phyloP scores from a whole-genome alignment of 2,888 invertebrate species.

The Xanthia togata region DNA sequence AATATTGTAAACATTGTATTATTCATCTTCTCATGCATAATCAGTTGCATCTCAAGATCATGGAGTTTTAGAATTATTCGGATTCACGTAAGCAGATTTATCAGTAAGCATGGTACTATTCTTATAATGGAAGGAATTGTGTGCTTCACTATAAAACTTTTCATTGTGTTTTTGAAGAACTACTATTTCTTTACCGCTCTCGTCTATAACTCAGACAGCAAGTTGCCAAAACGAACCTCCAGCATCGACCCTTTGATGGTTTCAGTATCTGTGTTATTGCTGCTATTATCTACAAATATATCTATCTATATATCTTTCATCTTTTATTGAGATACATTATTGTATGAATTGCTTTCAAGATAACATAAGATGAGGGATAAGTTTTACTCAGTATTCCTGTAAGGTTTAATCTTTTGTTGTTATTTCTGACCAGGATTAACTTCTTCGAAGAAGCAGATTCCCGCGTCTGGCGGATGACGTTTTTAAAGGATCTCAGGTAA shows the following conservation, averaged over 20 bases:
- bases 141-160: neutral
- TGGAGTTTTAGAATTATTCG: neutral
- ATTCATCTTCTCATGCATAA: neutral
- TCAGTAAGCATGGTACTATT: neutral
- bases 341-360: constrained; percentile 53
- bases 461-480: neutral
- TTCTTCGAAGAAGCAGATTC: neutral
- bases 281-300: constrained; percentile 67
- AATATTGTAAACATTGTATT: neutral
- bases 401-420: constrained; percentile 31
- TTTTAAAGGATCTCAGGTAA: neutral
- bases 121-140: too few species aligned
- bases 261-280: constrained; percentile 69
- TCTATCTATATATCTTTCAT: constrained; percentile 56
- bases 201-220: constrained; percentile 15
- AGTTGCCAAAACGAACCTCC: constrained; percentile 58
- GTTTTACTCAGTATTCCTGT: constrained; percentile 21
- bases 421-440: constrained; percentile 1
- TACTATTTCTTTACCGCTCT: neutral
- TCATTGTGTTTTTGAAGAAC: neutral
- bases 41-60: neutral
- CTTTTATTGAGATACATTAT: constrained; percentile 57
- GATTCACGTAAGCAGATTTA: neutral
- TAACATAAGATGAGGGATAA: constrained; percentile 32
- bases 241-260: constrained; percentile 67